Conservation (phyloP, 2,113 vertebrate genomes). For the Protobothrops mucrosquamatus region DNA sequence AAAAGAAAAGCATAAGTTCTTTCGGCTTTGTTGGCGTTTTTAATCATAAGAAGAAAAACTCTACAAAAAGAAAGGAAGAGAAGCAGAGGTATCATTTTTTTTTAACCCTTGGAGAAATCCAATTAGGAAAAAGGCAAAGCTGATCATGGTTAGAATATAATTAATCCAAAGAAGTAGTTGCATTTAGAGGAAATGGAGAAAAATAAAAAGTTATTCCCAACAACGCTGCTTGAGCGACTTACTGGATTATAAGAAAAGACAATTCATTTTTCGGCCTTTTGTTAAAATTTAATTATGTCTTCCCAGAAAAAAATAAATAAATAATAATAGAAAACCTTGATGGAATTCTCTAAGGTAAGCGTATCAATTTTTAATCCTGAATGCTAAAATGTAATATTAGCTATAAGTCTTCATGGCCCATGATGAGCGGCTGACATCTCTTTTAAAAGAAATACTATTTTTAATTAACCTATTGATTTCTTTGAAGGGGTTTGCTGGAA, state of each 20-base stretch:
- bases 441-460: not conserved
- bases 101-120: slow-evolving; percentile 1
- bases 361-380: not conserved
- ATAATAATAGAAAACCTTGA: not conserved
- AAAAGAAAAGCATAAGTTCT: not conserved
- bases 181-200: not conserved
- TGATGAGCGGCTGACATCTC: not conserved
- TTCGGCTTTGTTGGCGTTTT: not conserved
- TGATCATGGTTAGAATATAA: slow-evolving; percentile 10
- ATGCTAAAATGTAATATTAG: not conserved
- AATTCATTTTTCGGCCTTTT: not conserved
- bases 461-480: not conserved
- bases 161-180: not conserved
- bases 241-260: not conserved
- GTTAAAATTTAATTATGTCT: slow-evolving; percentile 14
- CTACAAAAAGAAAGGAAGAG: not conserved
- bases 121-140: slow-evolving; percentile 22
- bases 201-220: not conserved
- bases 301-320: not conserved
- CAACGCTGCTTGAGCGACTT: not conserved
- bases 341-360: not conserved
- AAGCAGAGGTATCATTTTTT: not conserved
- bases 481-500: not conserved
- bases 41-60: not conserved
- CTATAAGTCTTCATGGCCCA: not conserved